These are phyloP conservation scores for Desmodus rotundus DNA, from an alignment of 2,113 vertebrate species.

Conservation along the genomic window DNA sequence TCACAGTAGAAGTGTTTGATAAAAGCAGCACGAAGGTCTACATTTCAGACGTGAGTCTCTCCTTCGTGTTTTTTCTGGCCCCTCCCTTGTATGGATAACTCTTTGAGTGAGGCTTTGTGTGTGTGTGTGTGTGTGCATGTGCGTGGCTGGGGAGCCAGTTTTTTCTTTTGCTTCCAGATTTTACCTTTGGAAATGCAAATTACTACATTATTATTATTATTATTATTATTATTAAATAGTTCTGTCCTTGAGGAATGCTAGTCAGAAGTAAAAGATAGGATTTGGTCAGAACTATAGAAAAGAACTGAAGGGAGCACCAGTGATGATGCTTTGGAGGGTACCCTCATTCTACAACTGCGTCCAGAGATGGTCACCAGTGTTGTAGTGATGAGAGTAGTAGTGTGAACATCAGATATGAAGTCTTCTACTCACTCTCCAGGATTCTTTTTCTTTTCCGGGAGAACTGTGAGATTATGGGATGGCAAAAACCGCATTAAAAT, in stretches of 20 bases:
- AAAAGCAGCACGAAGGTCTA: constrained; percentile 73
- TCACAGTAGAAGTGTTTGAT: constrained; percentile 76
- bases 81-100: neutral
- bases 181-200: constrained; percentile 4
- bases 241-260: neutral
- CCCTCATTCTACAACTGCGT: neutral
- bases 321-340: neutral
- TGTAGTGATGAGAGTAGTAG: neutral
- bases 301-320: neutral
- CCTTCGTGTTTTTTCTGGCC: neutral
- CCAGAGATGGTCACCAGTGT: neutral
- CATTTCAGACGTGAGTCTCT: constrained; percentile 77
- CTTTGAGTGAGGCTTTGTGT: neutral
- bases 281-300: neutral
- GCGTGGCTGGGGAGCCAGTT: neutral
- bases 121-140: neutral
- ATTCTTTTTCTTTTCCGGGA: neutral
- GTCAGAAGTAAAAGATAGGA: neutral
- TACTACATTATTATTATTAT: neutral
- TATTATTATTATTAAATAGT: neutral
- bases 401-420: neutral
- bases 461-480: neutral
- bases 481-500: neutral
- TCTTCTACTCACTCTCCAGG: neutral
- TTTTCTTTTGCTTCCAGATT: neutral